These are phyloP conservation scores for Thymelicus acteon DNA, from an alignment of 2,888 invertebrate genomes.

Conservation along the genomic window DNA sequence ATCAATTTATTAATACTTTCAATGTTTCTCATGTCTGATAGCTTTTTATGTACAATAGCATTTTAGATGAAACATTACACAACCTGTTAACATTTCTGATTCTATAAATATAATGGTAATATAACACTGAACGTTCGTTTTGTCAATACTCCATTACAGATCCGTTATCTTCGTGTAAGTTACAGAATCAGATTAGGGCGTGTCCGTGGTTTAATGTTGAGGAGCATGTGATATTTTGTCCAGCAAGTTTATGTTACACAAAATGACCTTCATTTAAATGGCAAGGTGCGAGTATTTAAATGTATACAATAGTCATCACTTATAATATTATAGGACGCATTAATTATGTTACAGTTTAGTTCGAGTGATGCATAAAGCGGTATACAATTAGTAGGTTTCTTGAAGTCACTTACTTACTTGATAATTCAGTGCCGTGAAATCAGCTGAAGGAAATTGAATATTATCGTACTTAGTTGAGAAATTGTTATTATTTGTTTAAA, in stretches of 20 bases:
- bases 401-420: too few species aligned
- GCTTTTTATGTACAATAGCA: slow-evolving; percentile 14
- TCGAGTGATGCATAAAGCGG: too few species aligned
- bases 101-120: slow-evolving; percentile 14
- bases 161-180: neutral
- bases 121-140: slow-evolving; percentile 7
- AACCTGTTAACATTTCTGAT: slow-evolving; percentile 27
- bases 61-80: slow-evolving; percentile 29
- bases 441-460: too few species aligned
- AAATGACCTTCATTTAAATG: slow-evolving; percentile 15
- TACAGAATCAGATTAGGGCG: slow-evolving; percentile 19
- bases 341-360: too few species aligned
- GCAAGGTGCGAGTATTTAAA: slow-evolving; percentile 4
- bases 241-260: slow-evolving; percentile 13
- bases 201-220: neutral
- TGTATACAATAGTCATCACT: too few species aligned
- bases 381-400: too few species aligned
- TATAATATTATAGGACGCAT: too few species aligned
- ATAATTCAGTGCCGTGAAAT: too few species aligned
- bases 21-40: slow-evolving; percentile 20
- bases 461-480: too few species aligned
- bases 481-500: too few species aligned
- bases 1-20: slow-evolving; percentile 25
- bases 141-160: slow-evolving; percentile 4
- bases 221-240: slow-evolving; percentile 16